phyloP scores from a whole-genome alignment of 2,113 vertebrate species.

The Apeltes quadracus region DNA sequence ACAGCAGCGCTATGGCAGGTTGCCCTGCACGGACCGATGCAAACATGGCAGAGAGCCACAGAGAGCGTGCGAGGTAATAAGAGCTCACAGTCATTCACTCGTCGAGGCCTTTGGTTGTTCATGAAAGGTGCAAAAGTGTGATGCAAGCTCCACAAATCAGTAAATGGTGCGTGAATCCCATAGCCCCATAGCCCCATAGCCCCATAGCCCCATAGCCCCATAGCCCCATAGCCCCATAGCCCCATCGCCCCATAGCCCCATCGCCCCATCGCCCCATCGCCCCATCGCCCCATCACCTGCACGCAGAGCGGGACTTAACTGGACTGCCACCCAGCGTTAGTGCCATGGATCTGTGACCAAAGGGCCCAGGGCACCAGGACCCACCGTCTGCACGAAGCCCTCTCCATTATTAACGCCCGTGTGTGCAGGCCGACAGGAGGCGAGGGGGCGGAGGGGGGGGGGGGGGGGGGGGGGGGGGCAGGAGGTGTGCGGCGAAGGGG shows the following conservation, averaged over 20 bases:
- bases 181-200: no score
- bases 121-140: constrained; percentile 41
- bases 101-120: constrained; percentile 28
- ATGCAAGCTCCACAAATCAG: constrained; percentile 36
- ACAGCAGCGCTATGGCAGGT: no score
- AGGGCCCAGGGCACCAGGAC: constrained; percentile 52
- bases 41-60: background rate
- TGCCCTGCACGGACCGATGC: background rate
- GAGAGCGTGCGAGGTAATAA: constrained; percentile 8
- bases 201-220: no score
- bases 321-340: constrained; percentile 60
- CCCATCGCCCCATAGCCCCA: no score
- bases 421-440: constrained; percentile 35
- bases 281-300: no score
- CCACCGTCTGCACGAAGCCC: constrained; percentile 58
- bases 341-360: constrained; percentile 58
- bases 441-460: background rate
- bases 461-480: background rate
- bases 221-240: no score
- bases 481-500: background rate
- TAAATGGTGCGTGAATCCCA: constrained; percentile 56
- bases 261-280: no score
- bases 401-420: constrained; percentile 65
- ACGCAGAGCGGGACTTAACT: constrained; percentile 47
- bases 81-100: constrained; percentile 10